Evolutionary conservation across 2,888 invertebrate genomes (phyloP), one percentile per base, ranked within the genome.

Genomic region (Tiliacea citrago): DNA sequence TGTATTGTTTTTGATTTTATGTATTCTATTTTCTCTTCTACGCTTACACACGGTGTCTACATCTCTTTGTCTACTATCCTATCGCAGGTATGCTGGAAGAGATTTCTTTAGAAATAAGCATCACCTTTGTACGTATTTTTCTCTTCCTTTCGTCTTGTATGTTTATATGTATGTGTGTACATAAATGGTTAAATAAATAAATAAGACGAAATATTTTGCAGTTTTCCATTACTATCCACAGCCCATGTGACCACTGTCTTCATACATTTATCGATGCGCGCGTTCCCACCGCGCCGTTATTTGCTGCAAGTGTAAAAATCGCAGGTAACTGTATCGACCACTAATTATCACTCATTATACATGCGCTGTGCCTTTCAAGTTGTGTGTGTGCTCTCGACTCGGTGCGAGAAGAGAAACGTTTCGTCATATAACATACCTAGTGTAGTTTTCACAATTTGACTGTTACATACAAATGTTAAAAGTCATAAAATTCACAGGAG

Each of bases 291-390:
- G 61, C 39, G 71, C 75, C 6, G 75, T 66, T 77, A 74, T 87
- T 85, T 74, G 74, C 69, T 35, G 58, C 45, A 71, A 80, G 62
- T 78, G 85, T 67, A 79, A 74, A 71, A 72, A 79, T 57, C 29
- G 71, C 60, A 24, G 58, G 51, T 73, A 73, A 81, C 79, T 72
- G 77, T 76, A 83, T 82, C 78, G 83, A 55, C 21, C 67, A 63
- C 71, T 84, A 66, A 84, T 85, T 85, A 85, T 69, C 86, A 60
- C 81, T 83, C 79, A 82, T 84, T 82, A 84, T 47, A 39, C 75
- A 82, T 80, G 75, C 66, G 9, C 39, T 7, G 9, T 9, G 42
- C 42, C 42, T 42, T 9, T 42, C 42, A 42, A 42, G 42, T 8
- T 42, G 42, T 9, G 75, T 18, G 68, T 74, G 47, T 61, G 70